Percentiles rank a stretch among this genome's conserved stretches.
Evolutionary conservation across 2,888 invertebrate species (phyloP).

Genomic region (Phytoseiulus persimilis): DNA sequence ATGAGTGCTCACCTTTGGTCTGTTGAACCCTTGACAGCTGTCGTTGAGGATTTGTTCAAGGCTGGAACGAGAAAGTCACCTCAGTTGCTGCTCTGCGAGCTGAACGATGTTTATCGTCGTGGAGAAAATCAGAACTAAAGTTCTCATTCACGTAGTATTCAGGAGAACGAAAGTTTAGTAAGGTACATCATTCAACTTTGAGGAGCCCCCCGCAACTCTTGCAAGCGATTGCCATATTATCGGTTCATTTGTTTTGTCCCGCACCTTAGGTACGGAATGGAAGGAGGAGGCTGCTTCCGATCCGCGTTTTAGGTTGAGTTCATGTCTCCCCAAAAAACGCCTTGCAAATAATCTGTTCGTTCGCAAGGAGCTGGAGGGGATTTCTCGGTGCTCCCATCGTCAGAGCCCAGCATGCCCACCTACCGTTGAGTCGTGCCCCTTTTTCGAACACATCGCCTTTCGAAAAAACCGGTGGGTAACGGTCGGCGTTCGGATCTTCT

Average conservation of each 20-base stretch:
- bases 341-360: slow-evolving; percentile 18
- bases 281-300: background rate
- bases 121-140: background rate
- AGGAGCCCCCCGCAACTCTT: background rate
- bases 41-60: no score
- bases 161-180: slow-evolving; percentile 35
- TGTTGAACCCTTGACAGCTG: no score
- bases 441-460: no score
- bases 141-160: slow-evolving; percentile 10
- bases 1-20: no score
- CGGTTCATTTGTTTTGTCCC: background rate
- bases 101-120: background rate
- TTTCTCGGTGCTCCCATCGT: background rate
- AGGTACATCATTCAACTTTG: background rate
- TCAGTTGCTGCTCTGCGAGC: background rate
- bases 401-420: background rate
- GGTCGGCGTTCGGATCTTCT: no score
- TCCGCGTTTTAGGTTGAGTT: slow-evolving; percentile 35
- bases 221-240: background rate
- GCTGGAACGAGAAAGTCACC: background rate
- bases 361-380: slow-evolving; percentile 37
- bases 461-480: no score
- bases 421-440: no score
- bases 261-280: slow-evolving; percentile 33
- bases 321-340: slow-evolving; percentile 26